Evolutionary conservation across 1,140 invertebrate species (phyloP), one percentile per base, ranked within the genome.

Genomic region (Macrostomum lignano): DNA sequence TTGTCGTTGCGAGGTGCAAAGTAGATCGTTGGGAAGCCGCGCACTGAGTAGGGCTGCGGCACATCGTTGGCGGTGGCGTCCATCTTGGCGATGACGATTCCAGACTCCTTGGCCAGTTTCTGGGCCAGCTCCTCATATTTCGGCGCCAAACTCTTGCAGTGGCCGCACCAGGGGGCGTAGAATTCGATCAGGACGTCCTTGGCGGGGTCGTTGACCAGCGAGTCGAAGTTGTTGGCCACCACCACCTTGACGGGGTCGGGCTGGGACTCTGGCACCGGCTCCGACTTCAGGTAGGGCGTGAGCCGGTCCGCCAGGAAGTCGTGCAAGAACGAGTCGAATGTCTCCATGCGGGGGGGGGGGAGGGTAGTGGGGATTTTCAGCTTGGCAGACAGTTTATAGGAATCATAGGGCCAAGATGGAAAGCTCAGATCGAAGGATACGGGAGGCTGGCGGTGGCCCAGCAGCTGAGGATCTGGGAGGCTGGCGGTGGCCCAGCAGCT

Each of bases 61-160:
- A 93, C 84, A 64, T 98, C 88, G 58, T 98, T 98, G 26, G 78
- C 79, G 1, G 86, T 93, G 17, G 88, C 88, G 57, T 98, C 88
- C 60, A 96, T 77, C 53, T 96, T 96, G 0, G 88, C 75, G 50
- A 98, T 86, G 31, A 67, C 70, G 10, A 98, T 68, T 22, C 54
- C 53, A 38, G 77, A 67, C 57, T 96, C 86, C 44, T 73, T 60
- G 41, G 68, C 68, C 46, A 96, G 54, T 64, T 82, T 84, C 37
- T 73, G 70, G 29, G 75, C 88, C 19, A 98, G 60, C 58, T 96
- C 82, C 38, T 91, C 81, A 57, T 67, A 94, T 30, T 79, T 66
- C 17, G 88, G 88, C 25, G 77, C 68, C 11, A 98, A 62, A 52
- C 77, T 79, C 60, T 57, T 91, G 63, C 88, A 98, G 49, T 96